Conservation (phyloP, 53 echinoderm and acorn worm species). For the Temnopleurus reevesii region DNA sequence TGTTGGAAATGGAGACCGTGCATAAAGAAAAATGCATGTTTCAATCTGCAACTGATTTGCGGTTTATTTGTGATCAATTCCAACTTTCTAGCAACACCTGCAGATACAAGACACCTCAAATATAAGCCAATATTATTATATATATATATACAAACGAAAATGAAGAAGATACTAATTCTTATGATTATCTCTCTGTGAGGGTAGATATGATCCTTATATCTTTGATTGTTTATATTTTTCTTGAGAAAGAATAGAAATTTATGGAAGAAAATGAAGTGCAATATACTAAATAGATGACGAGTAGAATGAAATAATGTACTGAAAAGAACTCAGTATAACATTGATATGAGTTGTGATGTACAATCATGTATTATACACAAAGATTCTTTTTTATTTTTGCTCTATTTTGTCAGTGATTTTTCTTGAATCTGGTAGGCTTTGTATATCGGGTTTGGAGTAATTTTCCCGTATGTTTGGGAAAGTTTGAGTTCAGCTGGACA, state of each 20-base stretch:
- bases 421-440: background rate
- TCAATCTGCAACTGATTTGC: no score
- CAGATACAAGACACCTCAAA: no score
- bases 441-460: background rate
- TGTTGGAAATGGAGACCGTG: no score
- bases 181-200: background rate
- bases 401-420: background rate
- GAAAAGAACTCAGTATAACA: constrained; percentile 8
- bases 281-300: background rate
- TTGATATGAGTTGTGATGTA: constrained; percentile 16
- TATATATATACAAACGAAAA: background rate
- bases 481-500: constrained; percentile 19
- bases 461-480: background rate
- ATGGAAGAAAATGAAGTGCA: constrained; percentile 12
- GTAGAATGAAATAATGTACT: constrained; percentile 42
- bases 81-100: no score
- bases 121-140: background rate
- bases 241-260: background rate
- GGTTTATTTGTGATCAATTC: no score
- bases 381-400: background rate
- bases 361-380: constrained; percentile 42
- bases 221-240: background rate
- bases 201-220: background rate
- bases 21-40: no score
- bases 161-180: background rate